Evolutionary conservation across 2,113 vertebrate genomes (phyloP), one percentile per base, ranked within the genome.

Genomic region (Melanerpes aurifrons): DNA sequence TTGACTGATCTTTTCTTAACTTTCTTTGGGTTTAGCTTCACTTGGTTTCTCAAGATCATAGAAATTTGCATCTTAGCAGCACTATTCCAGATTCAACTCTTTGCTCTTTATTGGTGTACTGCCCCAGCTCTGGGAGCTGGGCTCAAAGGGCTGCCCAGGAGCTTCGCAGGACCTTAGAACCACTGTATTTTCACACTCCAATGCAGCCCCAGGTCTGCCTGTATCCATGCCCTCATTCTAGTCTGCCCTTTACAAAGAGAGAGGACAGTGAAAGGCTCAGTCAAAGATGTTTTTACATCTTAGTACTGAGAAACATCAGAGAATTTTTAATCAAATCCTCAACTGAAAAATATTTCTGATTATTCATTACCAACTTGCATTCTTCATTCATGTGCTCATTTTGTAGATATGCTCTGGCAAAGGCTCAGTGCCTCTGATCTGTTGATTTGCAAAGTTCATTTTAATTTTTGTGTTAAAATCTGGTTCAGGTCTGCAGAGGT

Each of bases 331-430:
- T 69, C 61, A 90, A 89, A 62, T 10, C 3, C 19, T 81, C 58
- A 66, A 19, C 5, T 66, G 68, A 87, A 90, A 92, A 86, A 63
- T 40, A 89, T 71, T 92, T 92, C 64, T 89, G 31, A 58, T 86
- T 74, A 71, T 92, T 95, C 87, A 69, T 92, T 86, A 88, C 66
- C 50, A 68, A 69, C 25, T 88, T 83, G 54, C 73, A 74, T 91
- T 86, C 45, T 88, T 94, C 48, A 20, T 86, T 77, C 4, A 10
- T 84, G 58, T 43, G 54, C 5, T 92, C 70, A 78, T 50, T 78
- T 93, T 93, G 90, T 32, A 69, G 35, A 72, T 84, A 75, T 50
- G 81, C 40, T 78, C 62, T 88, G 82, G 62, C 48, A 78, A 61
- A 66, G 17, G 15, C 15, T 54, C 3, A 0, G 2, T 80, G n/a